Conservation (phyloP, 2,888 invertebrate genomes). For the Octonoba sinensis region DNA sequence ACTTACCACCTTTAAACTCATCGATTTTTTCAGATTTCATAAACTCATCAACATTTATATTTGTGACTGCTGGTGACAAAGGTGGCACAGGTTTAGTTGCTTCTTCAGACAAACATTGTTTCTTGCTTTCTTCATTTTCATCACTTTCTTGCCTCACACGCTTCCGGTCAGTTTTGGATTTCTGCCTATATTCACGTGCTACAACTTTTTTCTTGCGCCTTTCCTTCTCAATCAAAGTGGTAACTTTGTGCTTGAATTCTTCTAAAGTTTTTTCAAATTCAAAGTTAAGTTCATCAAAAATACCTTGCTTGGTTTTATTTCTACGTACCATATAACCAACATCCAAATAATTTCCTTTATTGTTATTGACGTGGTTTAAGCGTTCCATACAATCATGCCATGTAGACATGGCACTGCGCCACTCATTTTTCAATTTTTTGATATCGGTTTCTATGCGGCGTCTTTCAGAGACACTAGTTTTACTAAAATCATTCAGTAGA, state of each 20-base stretch:
- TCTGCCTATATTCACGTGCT: slow-evolving; percentile 47
- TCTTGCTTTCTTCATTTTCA: slow-evolving; percentile 56
- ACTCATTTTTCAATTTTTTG: slow-evolving; percentile 39
- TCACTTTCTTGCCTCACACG: slow-evolving; percentile 47
- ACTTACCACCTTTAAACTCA: slow-evolving; percentile 59
- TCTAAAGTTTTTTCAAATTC: slow-evolving; percentile 62
- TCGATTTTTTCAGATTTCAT: slow-evolving; percentile 59
- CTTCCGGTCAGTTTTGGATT: slow-evolving; percentile 41
- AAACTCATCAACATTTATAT: slow-evolving; percentile 51
- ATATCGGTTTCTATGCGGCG: slow-evolving; percentile 52
- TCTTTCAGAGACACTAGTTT: slow-evolving; percentile 54
- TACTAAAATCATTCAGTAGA: slow-evolving; percentile 55
- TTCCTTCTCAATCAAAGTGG: slow-evolving; percentile 43
- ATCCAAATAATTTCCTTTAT: slow-evolving; percentile 63
- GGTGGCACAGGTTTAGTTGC: slow-evolving; percentile 21
- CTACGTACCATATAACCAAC: slow-evolving; percentile 61
- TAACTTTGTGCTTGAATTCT: slow-evolving; percentile 54
- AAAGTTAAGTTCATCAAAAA: slow-evolving; percentile 60
- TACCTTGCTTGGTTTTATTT: slow-evolving; percentile 60
- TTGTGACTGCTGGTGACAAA: not conserved
- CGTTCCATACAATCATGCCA: slow-evolving; percentile 84
- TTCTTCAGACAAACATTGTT: slow-evolving; percentile 55
- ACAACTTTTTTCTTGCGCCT: slow-evolving; percentile 45
- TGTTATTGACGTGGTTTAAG: slow-evolving; percentile 81
- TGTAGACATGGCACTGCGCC: slow-evolving; percentile 41